Conservation (phyloP, 2,113 vertebrate species). For the Heterotis niloticus region DNA sequence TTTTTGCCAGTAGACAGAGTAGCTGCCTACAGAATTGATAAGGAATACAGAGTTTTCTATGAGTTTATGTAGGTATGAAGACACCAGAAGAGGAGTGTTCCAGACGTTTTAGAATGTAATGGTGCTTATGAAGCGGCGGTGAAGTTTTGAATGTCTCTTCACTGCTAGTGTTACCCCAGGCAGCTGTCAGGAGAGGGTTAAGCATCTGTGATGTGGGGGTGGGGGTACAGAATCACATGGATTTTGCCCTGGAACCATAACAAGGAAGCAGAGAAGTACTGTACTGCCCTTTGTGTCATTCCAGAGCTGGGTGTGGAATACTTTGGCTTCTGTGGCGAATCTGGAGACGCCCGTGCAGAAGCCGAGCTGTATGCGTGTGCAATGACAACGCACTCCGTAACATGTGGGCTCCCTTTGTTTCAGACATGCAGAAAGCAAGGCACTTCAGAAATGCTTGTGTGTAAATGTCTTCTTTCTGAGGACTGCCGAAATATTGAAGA, state of each 20-base stretch:
- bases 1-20: too few relatives aligned
- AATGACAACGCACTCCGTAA: neutral
- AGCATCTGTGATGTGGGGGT: neutral
- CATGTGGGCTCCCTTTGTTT: neutral
- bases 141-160: neutral
- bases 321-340: constrained; percentile 19
- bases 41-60: too few relatives aligned
- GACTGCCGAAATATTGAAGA: neutral
- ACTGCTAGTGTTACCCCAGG: neutral
- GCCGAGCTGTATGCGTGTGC: neutral
- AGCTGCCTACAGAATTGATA: too few relatives aligned
- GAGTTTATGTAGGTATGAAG: too few relatives aligned
- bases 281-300: constrained; percentile 24
- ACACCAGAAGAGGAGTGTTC: too few relatives aligned
- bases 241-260: constrained; percentile 18
- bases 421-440: neutral
- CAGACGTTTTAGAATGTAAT: neutral
- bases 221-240: neutral
- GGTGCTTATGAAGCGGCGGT: neutral
- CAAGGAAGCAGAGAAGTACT: constrained; percentile 21
- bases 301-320: constrained; percentile 29
- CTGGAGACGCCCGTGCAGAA: neutral
- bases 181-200: constrained; percentile 12
- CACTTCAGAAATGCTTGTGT: neutral
- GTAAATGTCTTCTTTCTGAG: neutral